Base-by-base conservation (phyloP, 2,113 vertebrate genomes). In the Corythoichthys haematopterus region DNA sequence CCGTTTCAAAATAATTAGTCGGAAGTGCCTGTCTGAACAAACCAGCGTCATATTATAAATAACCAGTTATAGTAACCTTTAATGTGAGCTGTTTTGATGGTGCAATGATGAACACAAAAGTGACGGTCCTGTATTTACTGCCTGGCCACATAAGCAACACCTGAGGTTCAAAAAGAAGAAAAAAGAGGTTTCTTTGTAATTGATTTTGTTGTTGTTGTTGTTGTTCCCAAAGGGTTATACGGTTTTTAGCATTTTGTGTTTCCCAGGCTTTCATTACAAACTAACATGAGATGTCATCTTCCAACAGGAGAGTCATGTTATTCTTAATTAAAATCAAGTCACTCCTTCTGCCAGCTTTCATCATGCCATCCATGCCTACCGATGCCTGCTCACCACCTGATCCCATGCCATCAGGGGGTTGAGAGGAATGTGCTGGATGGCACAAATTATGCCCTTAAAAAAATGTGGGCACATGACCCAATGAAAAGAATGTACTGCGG, bases 211-310 rank as follows among this genome's bases (percentile, higher is more conserved):
- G 38, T 40, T 40, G 6, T 43, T 43, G 9, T 43, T 43, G 6
- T 67, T 9, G 11, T 71, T 14, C 65, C 58, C 67, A 37, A 81
- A 60, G 33, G 50, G 37, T 75, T 33, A 69, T 4, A 16, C 38
- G 60, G 11, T 74, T 47, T 56, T 20, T 38, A 12, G 16, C 57
- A 9, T 33, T 56, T 55, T 28, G 68, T 69, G 46, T 61, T 50
- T 45, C 48, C 46, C 59, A 64, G 15, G 1, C 69, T 76, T 71
- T 68, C 50, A 75, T 58, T 68, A 68, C 82, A 82, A 78, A 84
- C 86, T 89, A 90, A 90, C 84, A 66, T 69, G 64, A 83, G 37
- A 70, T 90, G 77, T 87, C 79, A 79, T 90, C 72, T 89, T 84
- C 80, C 86, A 83, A 88, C 89, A 90, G 89, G 87, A 86, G 72